Base-by-base conservation (phyloP, 2,888 invertebrate genomes). In the Chironomus riparius region DNA sequence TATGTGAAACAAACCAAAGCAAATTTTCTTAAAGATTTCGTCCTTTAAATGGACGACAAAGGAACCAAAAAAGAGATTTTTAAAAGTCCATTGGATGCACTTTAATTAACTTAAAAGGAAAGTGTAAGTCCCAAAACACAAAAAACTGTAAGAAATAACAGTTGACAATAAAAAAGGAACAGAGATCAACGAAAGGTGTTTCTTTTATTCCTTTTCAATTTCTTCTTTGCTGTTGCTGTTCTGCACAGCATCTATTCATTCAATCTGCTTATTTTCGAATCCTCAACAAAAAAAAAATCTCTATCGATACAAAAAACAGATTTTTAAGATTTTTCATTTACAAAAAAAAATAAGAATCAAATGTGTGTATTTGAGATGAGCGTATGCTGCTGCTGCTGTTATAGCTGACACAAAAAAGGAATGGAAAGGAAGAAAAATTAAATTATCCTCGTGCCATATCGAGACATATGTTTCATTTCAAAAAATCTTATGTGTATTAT, bases 391-490 rank as follows among this genome's bases (percentile, higher is more conserved):
- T 24, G 62, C 10, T 22, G 62, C 12, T 24, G 12, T 65, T 5
- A 22, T 4, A 24, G 18, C n/a, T 56, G 18, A 15, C 56, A 56
- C 18, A 65, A 65, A 47, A 69, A 15, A 69, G 69, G 47, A 70
- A 47, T 24, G 21, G 18, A 69, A 15, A 69, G 69, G 47, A 70
- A 47, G 15, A 47, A 48, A 48, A 70, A 22, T 68, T 68, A 56
- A 56, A 56, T 70, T 70, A 70, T 70, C 70, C 70, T 47, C 70
- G 70, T 70, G 70, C 70, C 70, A 48, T 48, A 48, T 48, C 21
- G 48, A 18, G 21, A 47, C 48, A 70, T 70, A 48, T 47, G 48
- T 18, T 47, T 38, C 69, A 47, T 69, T 24, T 22, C 22, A 24
- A 68, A 22, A 21, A 56, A 21, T 65, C 15, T 15, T 56, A 18